phyloP scores from a whole-genome alignment of 2,888 invertebrate genomes.

The Syritta pipiens region DNA sequence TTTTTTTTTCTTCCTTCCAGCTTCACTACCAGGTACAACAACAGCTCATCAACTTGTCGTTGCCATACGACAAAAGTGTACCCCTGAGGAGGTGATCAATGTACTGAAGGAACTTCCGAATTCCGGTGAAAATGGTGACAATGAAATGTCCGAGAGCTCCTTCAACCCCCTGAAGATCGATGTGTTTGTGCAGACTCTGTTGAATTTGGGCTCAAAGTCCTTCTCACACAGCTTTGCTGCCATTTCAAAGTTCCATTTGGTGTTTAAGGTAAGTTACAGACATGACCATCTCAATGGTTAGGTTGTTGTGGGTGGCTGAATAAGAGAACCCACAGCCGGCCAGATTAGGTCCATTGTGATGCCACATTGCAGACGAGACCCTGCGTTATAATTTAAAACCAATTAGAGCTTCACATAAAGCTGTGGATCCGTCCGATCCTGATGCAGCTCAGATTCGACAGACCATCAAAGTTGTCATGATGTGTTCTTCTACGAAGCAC shows the following conservation, averaged over 20 bases:
- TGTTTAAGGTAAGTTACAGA: conserved; percentile 89
- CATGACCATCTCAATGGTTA: too few species aligned
- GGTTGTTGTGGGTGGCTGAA: too few species aligned
- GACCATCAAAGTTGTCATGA: too few species aligned
- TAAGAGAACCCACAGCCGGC: too few species aligned
- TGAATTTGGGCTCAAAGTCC: conserved; percentile 96
- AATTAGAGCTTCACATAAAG: too few species aligned
- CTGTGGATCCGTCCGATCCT: too few species aligned
- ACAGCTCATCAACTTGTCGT: conserved; percentile 92
- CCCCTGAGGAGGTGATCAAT: conserved; percentile 92
- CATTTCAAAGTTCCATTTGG: conserved; percentile 97
- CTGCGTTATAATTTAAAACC: too few species aligned
- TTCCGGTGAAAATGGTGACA: conserved; percentile 83
- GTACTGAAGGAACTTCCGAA: conserved; percentile 92
- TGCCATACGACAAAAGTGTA: conserved; percentile 93
- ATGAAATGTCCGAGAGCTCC: conserved; percentile 84
- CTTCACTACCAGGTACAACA: conserved; percentile 87
- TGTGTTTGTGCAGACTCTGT: conserved; percentile 96
- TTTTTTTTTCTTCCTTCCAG: conserved; percentile 78
- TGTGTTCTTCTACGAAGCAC: too few species aligned
- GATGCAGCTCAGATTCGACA: too few species aligned
- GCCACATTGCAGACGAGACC: too few species aligned
- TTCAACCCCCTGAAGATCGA: conserved; percentile 97
- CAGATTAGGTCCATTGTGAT: too few species aligned
- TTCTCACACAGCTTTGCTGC: conserved; percentile 99